Base-by-base conservation (phyloP, 2,888 invertebrate genomes). In the Hecatera dysodea region DNA sequence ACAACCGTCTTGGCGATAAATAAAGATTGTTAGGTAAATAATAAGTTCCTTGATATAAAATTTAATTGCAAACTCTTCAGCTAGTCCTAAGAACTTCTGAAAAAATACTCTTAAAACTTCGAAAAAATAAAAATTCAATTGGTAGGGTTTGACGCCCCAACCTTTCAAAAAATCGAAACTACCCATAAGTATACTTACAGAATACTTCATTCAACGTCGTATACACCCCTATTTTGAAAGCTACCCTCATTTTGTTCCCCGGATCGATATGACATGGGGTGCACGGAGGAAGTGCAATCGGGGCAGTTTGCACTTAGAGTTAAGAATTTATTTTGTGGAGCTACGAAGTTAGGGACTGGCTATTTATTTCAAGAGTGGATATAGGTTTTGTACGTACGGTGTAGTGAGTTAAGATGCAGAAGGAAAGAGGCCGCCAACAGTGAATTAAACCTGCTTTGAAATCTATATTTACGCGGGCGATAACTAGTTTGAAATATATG, bases 201-300 rank as follows among this genome's bases (percentile, higher is more conserved):
- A 66, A 66, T 81, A 62, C 65, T 59, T 81, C 50, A 66, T 63
- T 73, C 74, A 61, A 48, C 42, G 39, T 29, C 59, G 36, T 62
- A 63, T 57, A 50, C 77, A 66, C 80, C 83, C 86, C 86, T 81
- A 73, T 78, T 84, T 79, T 56, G 52, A 67, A 52, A 66, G 64
- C 24, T 60, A 72, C 82, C 85, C 87, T 81, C 76, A 29, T 61
- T 60, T 71, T 63, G 67, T 57, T 24, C 42, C 24, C 15, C 33
- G 8, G 33, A 82, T 88, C 87, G 78, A 87, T 87, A 85, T 42
- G 19, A 50, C 39, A 64, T 29, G 65, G 60, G 76, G 82, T 82
- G 83, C 82, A 81, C 61, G 44, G 81, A 79, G 86, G 84, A 88
- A 89, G 82, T 90, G 90, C 90, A 90, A 78, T 66, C 83, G 86